Evolutionary conservation across 2,797 vertebrate genomes (phyloP).

Genomic region (Pseudotriccus pelzelni): DNA sequence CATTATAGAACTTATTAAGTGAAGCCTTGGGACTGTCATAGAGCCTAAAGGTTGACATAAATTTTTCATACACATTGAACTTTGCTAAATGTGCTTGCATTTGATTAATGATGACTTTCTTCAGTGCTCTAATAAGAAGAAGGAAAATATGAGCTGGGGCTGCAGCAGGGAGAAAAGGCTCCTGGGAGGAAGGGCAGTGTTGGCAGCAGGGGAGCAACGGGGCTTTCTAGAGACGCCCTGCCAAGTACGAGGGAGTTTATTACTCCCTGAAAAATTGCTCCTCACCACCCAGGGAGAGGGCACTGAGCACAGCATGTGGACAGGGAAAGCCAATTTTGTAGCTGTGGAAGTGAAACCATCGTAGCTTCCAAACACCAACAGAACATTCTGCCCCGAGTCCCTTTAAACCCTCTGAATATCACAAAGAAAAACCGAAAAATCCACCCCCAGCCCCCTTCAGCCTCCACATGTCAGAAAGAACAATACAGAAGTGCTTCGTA

Average conservation of each 20-base stretch:
- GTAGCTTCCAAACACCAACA: not conserved
- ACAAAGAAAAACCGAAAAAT: not conserved
- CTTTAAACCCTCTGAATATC: not conserved
- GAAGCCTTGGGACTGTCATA: slow-evolving; percentile 54
- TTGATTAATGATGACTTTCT: slow-evolving; percentile 65
- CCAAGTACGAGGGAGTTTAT: not conserved
- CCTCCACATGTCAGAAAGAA: not conserved
- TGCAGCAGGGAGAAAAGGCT: not conserved
- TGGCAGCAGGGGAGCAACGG: not conserved
- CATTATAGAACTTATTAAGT: slow-evolving; percentile 63
- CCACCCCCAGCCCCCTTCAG: accelerated
- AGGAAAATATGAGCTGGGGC: not conserved
- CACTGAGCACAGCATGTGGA: not conserved
- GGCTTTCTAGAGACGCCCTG: not conserved
- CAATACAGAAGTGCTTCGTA: not conserved
- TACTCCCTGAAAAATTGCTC: not conserved
- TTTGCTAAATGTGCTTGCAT: slow-evolving; percentile 53
- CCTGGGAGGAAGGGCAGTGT: not conserved
- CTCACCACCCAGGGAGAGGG: not conserved
- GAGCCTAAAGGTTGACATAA: slow-evolving; percentile 64
- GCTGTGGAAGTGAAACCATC: not conserved
- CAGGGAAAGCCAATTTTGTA: not conserved
- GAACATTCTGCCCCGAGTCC: not conserved
- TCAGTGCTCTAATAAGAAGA: not conserved
- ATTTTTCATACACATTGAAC: slow-evolving; percentile 66